Evolutionary conservation across 2,888 invertebrate species (phyloP), one percentile per base, ranked within the genome.

Genomic region (Leptinotarsa haldemani): DNA sequence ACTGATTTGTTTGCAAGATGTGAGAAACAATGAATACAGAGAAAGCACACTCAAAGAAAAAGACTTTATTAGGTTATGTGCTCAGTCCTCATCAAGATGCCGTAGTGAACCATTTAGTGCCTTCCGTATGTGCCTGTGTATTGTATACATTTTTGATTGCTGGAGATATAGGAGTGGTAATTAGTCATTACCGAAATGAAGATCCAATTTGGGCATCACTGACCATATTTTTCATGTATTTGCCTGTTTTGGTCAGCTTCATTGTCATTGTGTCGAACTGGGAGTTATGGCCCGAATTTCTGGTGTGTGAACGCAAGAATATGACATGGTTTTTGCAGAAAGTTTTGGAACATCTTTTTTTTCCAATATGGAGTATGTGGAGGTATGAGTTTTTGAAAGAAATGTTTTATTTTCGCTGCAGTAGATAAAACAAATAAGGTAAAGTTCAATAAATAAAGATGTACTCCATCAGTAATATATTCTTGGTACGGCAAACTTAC

Each of bases 91-190:
- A 84, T 18, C 89, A 90, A 80, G 88, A 90, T 79, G 88, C 89
- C 72, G 86, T 88, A 80, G 79, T 89, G n/a, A 86, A 89, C 75
- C 89, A 89, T 80, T 84, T 93, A 63, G 82, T 92, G 50, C 92
- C 93, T 65, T 87, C 89, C 4, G 76, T 90, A n/a, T 81, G 90
- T 50, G 91, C 91, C 15, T 90, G 93, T 61, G 77, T 91, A 1
- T 85, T 94, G 46, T 95, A 93, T 80, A 88, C 94, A 50, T 87
- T 92, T 4, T 89, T 94, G 69, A 91, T 93, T 53, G 90, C 93
- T 20, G 90, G 90, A 58, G 95, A 95, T 83, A 84, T 93, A 47
- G 91, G 92, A 0, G 89, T 94, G 2, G 90, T 92, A 67, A 88
- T 90, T 76, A 91, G 92, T 83, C 92, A 94, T 83, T 91, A 91